phyloP scores from a whole-genome alignment of 2,888 invertebrate genomes.

The Pelosia muscerda region DNA sequence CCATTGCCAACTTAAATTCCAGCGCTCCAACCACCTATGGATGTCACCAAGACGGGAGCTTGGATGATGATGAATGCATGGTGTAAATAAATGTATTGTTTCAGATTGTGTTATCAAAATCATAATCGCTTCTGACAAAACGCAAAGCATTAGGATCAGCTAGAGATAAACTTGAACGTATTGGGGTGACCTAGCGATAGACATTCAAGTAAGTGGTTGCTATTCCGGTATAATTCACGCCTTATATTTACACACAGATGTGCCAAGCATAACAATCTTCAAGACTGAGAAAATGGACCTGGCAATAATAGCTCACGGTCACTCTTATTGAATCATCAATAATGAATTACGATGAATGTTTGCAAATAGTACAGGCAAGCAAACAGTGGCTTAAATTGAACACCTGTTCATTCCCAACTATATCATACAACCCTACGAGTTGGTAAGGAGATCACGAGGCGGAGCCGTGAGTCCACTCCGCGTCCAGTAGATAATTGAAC shows the following conservation, averaged over 20 bases:
- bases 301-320: too few relatives aligned
- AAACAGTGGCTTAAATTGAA: neutral
- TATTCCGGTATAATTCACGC: neutral
- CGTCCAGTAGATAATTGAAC: constrained; percentile 62
- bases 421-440: constrained; percentile 7
- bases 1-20: too few relatives aligned
- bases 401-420: constrained; percentile 5
- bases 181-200: neutral
- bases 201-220: neutral
- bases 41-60: neutral
- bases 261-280: too few relatives aligned
- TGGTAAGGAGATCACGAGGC: constrained; percentile 41
- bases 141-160: neutral
- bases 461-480: constrained; percentile 43
- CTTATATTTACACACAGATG: too few relatives aligned
- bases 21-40: neutral
- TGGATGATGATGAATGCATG: neutral
- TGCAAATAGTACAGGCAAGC: neutral
- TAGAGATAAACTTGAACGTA: neutral
- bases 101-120: neutral
- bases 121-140: neutral
- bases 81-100: neutral
- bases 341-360: too few relatives aligned
- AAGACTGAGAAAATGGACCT: too few relatives aligned
- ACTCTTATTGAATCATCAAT: too few relatives aligned